Base-by-base conservation (phyloP, 2,113 vertebrate genomes). In the Burhinus bistriatus region DNA sequence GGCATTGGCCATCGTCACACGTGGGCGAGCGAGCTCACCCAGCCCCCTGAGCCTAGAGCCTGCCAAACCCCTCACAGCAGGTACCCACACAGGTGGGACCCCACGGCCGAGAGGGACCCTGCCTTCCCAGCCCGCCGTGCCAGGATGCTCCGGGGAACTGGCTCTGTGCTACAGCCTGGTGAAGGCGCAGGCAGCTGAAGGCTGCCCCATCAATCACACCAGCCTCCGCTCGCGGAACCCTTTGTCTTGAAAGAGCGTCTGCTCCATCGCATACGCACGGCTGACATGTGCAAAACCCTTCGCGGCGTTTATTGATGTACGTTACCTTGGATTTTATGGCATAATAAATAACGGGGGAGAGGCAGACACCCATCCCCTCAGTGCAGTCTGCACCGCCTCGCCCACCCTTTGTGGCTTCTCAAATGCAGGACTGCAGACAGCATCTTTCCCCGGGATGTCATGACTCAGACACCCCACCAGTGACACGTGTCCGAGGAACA, bases 181-280 rank as follows among this genome's bases (percentile, higher is more conserved):
- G 9, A 58, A 42, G 71, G 26, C 23, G 15, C 66, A 52, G 68
- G 80, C 40, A 55, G 89, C 25, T 75, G 84, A 92, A 90, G 90
- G 85, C 93, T 72, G 61, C n/a, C 30, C 65, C 51, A 92, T 96
- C 87, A 13, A 83, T 93, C 93, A 92, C 44, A 32, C 5, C 64
- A 75, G 70, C 62, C 49, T 57, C 61, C 8, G 8, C n/a, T 68
- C 42, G 22, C 17, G 0, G 38, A 81, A 72, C 52, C 83, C 30
- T 64, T 62, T 32, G 76, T 65, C 93, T 73, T 17, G 2, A 86
- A 34, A 44, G 61, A 87, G 52, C 12, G 1, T 22, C 83, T 95
- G 87, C 66, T 87, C 73, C 38, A 36, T 78, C 78, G 76, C 89
- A 61, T 16, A 34, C 4, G 9, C 92, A 22, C 4, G 9, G 82